Evolutionary conservation across 2,113 vertebrate species (phyloP).

Genomic region (Podarcis cretensis): DNA sequence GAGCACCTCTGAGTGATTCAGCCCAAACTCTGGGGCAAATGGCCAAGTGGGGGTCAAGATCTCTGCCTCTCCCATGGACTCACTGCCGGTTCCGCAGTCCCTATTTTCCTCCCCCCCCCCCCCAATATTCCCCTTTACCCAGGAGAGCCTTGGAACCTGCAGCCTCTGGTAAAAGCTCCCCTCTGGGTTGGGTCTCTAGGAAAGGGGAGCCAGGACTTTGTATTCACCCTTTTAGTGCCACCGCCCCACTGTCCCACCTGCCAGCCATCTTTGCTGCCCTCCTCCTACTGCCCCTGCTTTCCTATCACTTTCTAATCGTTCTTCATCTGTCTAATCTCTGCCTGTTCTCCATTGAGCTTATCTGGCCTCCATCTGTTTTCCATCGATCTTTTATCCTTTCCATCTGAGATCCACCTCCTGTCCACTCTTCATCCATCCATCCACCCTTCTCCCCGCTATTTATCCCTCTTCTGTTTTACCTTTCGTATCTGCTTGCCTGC

Average conservation of each 20-base stretch:
- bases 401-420: neutral
- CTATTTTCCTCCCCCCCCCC: neutral
- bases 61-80: neutral
- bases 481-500: neutral
- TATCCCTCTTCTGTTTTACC: neutral
- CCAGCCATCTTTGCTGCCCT: neutral
- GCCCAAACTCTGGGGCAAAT: too few species aligned
- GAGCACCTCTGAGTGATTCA: too few species aligned
- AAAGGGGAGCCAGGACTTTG: neutral
- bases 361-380: conserved; percentile 14
- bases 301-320: conserved; percentile 16
- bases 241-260: neutral
- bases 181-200: too few species aligned
- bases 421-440: neutral
- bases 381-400: neutral
- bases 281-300: neutral
- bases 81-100: neutral
- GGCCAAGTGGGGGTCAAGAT: neutral
- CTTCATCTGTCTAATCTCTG: conserved; percentile 16
- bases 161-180: neutral
- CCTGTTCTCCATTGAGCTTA: neutral
- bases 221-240: neutral
- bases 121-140: neutral
- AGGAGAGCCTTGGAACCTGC: too few species aligned
- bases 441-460: neutral